Conservation (phyloP, 1,140 invertebrate species). For the Calephelis nemesis region DNA sequence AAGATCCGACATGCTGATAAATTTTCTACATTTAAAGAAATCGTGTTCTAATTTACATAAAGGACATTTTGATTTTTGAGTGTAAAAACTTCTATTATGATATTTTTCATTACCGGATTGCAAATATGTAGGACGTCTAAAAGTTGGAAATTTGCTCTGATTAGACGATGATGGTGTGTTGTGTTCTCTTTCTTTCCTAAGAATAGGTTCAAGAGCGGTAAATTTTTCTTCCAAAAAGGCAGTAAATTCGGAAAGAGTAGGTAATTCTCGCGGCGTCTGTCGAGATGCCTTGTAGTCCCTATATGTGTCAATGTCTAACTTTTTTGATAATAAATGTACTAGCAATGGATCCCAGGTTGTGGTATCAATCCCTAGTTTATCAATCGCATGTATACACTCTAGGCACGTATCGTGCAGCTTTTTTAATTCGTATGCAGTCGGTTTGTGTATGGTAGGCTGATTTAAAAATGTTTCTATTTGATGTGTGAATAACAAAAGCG, state of each 20-base stretch:
- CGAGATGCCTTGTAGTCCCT: slow-evolving; percentile 24
- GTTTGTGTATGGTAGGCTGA: slow-evolving; percentile 21
- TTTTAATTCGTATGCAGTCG: slow-evolving; percentile 21
- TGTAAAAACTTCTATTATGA: slow-evolving; percentile 1
- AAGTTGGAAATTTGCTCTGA: neutral
- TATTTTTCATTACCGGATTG: neutral
- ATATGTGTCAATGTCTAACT: slow-evolving; percentile 25
- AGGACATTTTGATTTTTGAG: slow-evolving; percentile 20
- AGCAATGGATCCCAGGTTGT: slow-evolving; percentile 30
- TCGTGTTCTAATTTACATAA: slow-evolving; percentile 20
- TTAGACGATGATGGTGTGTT: neutral
- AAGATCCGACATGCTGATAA: neutral
- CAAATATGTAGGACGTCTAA: neutral
- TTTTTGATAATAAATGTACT: slow-evolving; percentile 30
- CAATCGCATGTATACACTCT: slow-evolving; percentile 28
- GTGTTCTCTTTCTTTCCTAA: neutral
- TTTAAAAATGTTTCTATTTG: slow-evolving; percentile 28
- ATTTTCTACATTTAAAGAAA: slow-evolving; percentile 21
- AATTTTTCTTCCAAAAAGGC: slow-evolving; percentile 16
- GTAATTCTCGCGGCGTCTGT: slow-evolving; percentile 16
- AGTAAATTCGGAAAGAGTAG: slow-evolving; percentile 5
- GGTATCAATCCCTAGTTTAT: slow-evolving; percentile 32
- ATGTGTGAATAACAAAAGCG: neutral
- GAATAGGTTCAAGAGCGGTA: slow-evolving; percentile 18
- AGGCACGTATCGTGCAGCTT: slow-evolving; percentile 23